phyloP scores from a whole-genome alignment of 2,797 vertebrate species.

The Enteromius mattozi region DNA sequence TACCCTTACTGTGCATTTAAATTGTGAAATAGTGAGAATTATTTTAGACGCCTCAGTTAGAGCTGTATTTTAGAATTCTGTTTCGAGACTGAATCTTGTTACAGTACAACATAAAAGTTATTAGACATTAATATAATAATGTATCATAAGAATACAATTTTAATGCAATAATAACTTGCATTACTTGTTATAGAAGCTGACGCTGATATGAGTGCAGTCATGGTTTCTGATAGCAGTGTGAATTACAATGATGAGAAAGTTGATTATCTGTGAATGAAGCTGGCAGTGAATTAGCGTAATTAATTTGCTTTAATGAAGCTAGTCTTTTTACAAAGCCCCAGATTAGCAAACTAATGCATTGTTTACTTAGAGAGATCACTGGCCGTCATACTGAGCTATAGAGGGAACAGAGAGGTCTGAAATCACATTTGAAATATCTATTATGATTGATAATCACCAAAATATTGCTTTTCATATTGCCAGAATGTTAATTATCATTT shows the following conservation, averaged over 20 bases:
- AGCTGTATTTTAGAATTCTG: not conserved
- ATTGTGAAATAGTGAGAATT: not conserved
- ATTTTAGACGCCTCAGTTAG: not conserved
- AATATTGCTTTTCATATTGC: conserved; percentile 15
- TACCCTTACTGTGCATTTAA: not conserved
- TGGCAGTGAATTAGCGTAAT: conserved; percentile 81
- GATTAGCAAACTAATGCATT: conserved; percentile 77
- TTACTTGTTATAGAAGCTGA: conserved; percentile 58
- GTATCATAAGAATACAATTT: not conserved
- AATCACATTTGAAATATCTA: not conserved
- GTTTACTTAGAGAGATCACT: conserved; percentile 71
- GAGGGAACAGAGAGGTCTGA: not conserved
- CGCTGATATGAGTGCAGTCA: conserved; percentile 82
- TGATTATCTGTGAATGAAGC: conserved; percentile 83
- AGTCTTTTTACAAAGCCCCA: conserved; percentile 76
- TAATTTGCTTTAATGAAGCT: conserved; percentile 82
- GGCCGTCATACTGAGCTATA: conserved; percentile 59
- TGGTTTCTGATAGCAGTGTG: conserved; percentile 71
- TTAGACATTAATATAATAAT: not conserved
- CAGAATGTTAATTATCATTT: conserved; percentile 15
- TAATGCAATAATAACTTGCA: conserved; percentile 6
- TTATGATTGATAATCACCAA: conserved; percentile 16
- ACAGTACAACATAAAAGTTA: not conserved
- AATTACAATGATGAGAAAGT: conserved; percentile 78
- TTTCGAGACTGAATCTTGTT: not conserved